These are phyloP conservation scores for Calonectris borealis DNA, from an alignment of 2,113 vertebrate species.

Conservation along the genomic window DNA sequence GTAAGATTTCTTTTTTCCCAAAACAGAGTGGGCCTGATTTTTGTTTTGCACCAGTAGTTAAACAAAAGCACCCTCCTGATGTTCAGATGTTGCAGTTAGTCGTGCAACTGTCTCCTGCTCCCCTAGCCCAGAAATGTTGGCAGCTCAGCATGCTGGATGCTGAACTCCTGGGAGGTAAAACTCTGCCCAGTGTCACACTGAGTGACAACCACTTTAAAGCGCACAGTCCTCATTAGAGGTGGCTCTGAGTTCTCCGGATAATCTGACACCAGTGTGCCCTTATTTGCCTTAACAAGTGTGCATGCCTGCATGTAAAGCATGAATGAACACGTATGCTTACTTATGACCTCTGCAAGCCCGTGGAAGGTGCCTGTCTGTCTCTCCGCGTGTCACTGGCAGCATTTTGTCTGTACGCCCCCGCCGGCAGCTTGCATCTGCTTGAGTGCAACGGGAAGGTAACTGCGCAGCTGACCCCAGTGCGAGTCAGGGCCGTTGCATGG, in stretches of 20 bases:
- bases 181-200: background rate
- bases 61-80: background rate
- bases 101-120: background rate
- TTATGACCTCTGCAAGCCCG: background rate
- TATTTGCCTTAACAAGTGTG: background rate
- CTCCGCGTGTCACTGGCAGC: background rate
- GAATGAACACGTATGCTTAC: background rate
- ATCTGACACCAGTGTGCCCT: background rate
- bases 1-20: background rate
- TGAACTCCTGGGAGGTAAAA: background rate
- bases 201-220: background rate
- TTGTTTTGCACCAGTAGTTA: background rate
- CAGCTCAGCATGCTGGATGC: background rate
- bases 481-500: rapidly evolving
- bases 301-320: background rate
- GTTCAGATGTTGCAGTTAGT: background rate
- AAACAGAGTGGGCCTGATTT: background rate
- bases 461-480: rapidly evolving
- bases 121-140: background rate
- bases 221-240: background rate
- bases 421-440: background rate
- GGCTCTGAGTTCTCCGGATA: background rate
- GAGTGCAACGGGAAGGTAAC: background rate
- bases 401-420: background rate
- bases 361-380: background rate